Conservation (phyloP, 2,888 invertebrate genomes). For the Torymus aiolomorphi region DNA sequence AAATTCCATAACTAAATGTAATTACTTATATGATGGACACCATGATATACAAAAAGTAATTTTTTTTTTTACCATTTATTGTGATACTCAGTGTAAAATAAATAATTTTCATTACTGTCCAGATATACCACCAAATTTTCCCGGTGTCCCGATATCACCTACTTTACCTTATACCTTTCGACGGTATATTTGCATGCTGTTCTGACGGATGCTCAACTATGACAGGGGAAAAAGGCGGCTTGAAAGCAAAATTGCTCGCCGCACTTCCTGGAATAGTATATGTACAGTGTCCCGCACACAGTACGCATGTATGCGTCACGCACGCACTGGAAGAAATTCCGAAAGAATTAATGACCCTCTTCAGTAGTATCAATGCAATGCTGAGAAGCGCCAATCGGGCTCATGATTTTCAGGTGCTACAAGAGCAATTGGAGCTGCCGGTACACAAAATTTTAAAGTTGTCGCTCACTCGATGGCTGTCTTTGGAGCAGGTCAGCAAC, state of each 20-base stretch:
- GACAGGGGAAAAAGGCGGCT: background rate
- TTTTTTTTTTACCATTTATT: too few relatives aligned
- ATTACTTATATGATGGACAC: too few relatives aligned
- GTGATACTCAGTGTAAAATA: too few relatives aligned
- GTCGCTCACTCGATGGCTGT: background rate
- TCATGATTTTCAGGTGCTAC: background rate
- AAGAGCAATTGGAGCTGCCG: background rate
- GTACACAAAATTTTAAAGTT: background rate
- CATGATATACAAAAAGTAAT: too few relatives aligned
- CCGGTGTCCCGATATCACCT: too few relatives aligned
- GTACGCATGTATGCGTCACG: background rate
- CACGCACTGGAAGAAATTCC: background rate
- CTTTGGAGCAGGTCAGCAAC: background rate
- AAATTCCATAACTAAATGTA: too few relatives aligned
- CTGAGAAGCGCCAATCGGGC: background rate
- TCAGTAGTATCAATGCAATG: background rate
- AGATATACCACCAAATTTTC: too few relatives aligned
- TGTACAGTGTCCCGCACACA: background rate
- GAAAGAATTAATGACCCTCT: background rate
- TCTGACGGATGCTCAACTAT: slow-evolving; percentile 14
- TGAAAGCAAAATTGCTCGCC: background rate
- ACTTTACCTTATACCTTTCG: too few relatives aligned
- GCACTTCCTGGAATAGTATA: background rate
- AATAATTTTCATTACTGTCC: too few relatives aligned
- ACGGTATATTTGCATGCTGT: background rate